Evolutionary conservation across 1,140 invertebrate genomes (phyloP).

Genomic region (Drosophila virilis): DNA sequence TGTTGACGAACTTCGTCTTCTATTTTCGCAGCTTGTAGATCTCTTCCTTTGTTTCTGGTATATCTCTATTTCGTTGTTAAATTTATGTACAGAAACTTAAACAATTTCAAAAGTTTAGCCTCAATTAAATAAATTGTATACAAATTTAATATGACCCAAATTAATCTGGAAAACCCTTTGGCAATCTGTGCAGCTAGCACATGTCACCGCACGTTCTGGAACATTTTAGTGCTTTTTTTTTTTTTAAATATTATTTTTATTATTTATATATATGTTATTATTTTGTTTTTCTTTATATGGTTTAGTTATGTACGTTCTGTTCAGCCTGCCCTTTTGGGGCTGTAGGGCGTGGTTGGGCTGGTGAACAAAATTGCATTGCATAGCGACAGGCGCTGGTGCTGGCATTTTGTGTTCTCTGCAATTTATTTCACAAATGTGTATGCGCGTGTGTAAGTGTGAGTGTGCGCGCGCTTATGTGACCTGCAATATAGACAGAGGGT

Average conservation of each 20-base stretch:
- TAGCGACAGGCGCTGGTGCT: constrained; percentile 30
- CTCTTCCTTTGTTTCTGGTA: no score
- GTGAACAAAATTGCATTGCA: constrained; percentile 44
- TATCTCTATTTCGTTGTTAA: no score
- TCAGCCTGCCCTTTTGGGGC: constrained; percentile 16
- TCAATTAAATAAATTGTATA: background rate
- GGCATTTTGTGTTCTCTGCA: constrained; percentile 43
- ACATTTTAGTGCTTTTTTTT: background rate
- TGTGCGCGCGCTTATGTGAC: constrained; percentile 33
- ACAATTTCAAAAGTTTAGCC: no score
- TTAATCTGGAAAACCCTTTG: background rate
- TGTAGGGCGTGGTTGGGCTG: background rate
- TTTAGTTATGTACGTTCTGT: background rate
- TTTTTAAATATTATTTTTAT: background rate
- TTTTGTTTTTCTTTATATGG: constrained; percentile 15
- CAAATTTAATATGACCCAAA: constrained; percentile 25
- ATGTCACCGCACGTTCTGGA: constrained; percentile 2
- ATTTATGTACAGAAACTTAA: no score
- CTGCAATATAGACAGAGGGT: constrained; percentile 18
- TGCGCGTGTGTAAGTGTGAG: background rate
- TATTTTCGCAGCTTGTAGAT: no score
- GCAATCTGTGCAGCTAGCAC: background rate
- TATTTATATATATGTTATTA: background rate
- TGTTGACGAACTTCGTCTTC: no score
- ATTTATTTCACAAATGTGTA: constrained; percentile 29